These are phyloP conservation scores for Rissa tridactyla DNA, from an alignment of 2,113 vertebrate genomes.

Conservation along the genomic window DNA sequence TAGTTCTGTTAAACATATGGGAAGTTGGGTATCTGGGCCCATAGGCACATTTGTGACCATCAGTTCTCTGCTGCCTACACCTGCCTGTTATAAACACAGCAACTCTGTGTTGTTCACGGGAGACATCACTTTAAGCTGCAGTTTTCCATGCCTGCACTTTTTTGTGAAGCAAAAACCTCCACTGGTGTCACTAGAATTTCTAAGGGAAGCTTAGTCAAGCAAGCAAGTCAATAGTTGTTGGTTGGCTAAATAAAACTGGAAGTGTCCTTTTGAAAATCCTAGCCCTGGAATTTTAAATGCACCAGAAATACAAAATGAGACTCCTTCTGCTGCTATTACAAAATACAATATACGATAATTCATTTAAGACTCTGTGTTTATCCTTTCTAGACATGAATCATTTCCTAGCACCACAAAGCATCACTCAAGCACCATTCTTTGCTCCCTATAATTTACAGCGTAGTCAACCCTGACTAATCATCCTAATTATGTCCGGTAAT, in stretches of 20 bases:
- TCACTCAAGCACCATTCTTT: not conserved
- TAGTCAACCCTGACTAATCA: not conserved
- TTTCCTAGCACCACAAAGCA: constrained; percentile 3
- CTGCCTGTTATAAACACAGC: not conserved
- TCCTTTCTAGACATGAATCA: not conserved
- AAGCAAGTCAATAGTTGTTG: not conserved
- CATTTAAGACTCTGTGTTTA: not conserved
- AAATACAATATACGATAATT: not conserved
- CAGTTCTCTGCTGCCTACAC: not conserved
- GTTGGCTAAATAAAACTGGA: not conserved
- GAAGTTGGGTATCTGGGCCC: not conserved
- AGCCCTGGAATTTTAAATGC: not conserved
- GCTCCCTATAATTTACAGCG: not conserved
- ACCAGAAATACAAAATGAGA: not conserved
- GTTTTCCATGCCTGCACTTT: not conserved
- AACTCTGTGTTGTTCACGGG: not conserved
- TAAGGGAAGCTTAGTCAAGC: not conserved
- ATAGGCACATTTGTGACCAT: not conserved
- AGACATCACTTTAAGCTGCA: not conserved
- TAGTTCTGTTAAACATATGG: not conserved
- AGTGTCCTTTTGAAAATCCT: not conserved
- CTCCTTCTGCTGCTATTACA: not conserved
- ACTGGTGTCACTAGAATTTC: not conserved
- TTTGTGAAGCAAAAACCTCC: not conserved
- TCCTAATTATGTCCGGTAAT: not conserved